Evolutionary conservation across 2,888 invertebrate species (phyloP), one percentile per base, ranked within the genome.

Genomic region (Athalia circularis): DNA sequence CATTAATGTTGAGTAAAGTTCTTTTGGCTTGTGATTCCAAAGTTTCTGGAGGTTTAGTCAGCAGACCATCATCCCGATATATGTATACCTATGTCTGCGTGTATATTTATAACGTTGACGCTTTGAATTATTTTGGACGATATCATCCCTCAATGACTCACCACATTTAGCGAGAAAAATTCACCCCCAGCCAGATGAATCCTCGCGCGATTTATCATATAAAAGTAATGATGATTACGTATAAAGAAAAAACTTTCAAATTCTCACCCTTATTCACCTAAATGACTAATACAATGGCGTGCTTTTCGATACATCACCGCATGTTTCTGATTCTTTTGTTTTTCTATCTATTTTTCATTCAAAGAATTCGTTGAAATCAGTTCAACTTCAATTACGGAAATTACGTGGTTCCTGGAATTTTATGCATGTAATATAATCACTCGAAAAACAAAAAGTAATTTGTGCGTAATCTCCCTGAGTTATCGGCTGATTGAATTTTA

Each of bases 91-190:
- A 29, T 29, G 2, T 29, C 1, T 29, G 29, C 29, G 29, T 29
- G 29, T 29, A 29, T 29, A 29, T 29, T 29, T 29, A 43, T 0
- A 4, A 1, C 15, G 52, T 68, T 50, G 68, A 68, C 68, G 43
- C 43, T 8, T n/a, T 4, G 59, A 48, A 65, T 65, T 7, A 0
- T 6, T 65, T 7, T 9, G 54, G 54, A 29, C 29, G 29, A 29
- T 29, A 68, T 68, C 68, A 54, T 68, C 68, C 68, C 68, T 43
- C n/a, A 47, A 68, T 68, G 68, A 68, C 43, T 54, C 68, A 68
- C 15, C 54, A 50, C 47, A 29, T 29, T 65, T 13, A 48, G 65
- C 48, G 65, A 11, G n/a, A 47, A 65, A 11, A 65, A 65, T 5
- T 65, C n/a, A 65, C 47, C 47, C 47, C 47, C 47, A 7, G 43